These are phyloP conservation scores for Hephaestus fuliginosus DNA, from an alignment of 2,797 vertebrate species.

Conservation along the genomic window DNA sequence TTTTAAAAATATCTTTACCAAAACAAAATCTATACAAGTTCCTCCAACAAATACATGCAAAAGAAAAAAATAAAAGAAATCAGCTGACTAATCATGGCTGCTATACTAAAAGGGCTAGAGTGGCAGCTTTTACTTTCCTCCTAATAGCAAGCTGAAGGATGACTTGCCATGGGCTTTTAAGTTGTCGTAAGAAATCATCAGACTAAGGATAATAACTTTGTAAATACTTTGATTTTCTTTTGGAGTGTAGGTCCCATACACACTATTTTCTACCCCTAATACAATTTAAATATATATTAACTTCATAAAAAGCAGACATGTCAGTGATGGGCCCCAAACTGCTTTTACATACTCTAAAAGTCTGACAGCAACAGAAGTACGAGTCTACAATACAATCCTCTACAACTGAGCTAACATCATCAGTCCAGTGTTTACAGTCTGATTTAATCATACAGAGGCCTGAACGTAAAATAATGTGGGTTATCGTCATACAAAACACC, in stretches of 20 bases:
- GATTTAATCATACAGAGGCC: constrained; percentile 47
- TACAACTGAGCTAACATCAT: constrained; percentile 59
- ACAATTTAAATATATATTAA: constrained; percentile 83
- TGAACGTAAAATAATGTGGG: constrained; percentile 26
- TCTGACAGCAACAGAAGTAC: constrained; percentile 73
- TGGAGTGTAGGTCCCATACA: constrained; percentile 65
- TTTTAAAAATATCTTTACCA: constrained; percentile 38
- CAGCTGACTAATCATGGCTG: constrained; percentile 52
- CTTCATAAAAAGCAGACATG: constrained; percentile 74
- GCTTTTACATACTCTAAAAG: constrained; percentile 61
- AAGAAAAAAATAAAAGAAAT: constrained; percentile 43
- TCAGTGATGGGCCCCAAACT: constrained; percentile 57
- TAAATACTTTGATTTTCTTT: constrained; percentile 66
- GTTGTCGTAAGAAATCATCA: constrained; percentile 49
- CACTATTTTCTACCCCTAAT: constrained; percentile 75
- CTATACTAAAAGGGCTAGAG: constrained; percentile 62
- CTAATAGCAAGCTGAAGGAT: constrained; percentile 40
- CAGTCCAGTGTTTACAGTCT: constrained; percentile 73
- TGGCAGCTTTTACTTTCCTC: constrained; percentile 50
- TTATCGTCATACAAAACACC: constrained; percentile 36
- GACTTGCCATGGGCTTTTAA: constrained; percentile 9
- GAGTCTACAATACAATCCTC: constrained; percentile 69
- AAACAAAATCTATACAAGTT: constrained; percentile 63
- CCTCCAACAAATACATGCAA: constrained; percentile 73
- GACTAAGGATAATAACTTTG: constrained; percentile 63